phyloP scores from a whole-genome alignment of 2,797 vertebrate species.

The Sebastes itinus region DNA sequence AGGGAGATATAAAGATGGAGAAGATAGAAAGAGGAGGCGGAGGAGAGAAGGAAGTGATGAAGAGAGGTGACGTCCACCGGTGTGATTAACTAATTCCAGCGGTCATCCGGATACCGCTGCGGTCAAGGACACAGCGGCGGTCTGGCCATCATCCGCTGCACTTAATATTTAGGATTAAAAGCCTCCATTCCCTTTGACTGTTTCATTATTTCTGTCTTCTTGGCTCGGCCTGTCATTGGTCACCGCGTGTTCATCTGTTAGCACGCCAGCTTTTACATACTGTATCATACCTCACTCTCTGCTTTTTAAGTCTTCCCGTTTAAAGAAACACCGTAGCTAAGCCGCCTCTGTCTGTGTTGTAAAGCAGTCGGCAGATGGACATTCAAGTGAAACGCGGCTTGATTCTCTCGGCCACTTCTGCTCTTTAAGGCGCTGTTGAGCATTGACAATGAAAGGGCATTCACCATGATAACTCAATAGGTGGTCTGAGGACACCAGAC shows the following conservation, averaged over 20 bases:
- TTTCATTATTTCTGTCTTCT: conserved; percentile 38
- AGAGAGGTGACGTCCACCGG: conserved; percentile 39
- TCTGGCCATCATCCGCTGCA: conserved; percentile 12
- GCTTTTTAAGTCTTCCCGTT: not conserved
- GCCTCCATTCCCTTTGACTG: conserved; percentile 25
- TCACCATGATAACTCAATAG: conserved; percentile 45
- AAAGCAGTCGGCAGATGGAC: conserved; percentile 33
- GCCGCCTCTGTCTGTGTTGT: not conserved
- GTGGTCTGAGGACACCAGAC: conserved; percentile 40
- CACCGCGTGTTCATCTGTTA: conserved; percentile 1
- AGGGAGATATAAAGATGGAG: conserved; percentile 21
- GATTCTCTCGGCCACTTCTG: conserved; percentile 40
- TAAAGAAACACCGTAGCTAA: not conserved
- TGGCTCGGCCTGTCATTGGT: not conserved
- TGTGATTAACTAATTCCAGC: conserved; percentile 59
- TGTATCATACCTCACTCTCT: not conserved
- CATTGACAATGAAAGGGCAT: conserved; percentile 51
- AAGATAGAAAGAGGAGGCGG: conserved; percentile 24
- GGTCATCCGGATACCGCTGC: conserved; percentile 52
- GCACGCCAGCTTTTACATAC: not conserved
- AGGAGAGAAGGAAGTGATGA: conserved; percentile 41
- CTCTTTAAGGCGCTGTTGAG: conserved; percentile 54
- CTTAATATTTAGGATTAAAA: conserved; percentile 63
- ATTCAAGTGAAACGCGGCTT: not conserved
- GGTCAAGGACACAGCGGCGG: conserved; percentile 53